phyloP scores from a whole-genome alignment of 1,140 invertebrate genomes.

The Coptotermes formosanus region DNA sequence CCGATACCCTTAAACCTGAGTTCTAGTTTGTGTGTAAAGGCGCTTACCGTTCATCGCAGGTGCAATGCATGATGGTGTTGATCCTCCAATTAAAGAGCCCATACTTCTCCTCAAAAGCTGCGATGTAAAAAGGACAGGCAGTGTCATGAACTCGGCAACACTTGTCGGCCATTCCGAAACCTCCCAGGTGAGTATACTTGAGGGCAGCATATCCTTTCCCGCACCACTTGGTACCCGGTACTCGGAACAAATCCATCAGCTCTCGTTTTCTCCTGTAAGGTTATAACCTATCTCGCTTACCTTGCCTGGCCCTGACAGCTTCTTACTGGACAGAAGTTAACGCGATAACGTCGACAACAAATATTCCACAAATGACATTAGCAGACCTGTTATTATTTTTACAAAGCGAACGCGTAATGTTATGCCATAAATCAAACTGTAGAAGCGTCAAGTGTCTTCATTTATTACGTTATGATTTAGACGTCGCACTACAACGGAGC shows the following conservation, averaged over 20 bases:
- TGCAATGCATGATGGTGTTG: slow-evolving; percentile 83
- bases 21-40: too few species aligned
- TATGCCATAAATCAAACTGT: too few species aligned
- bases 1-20: too few species aligned
- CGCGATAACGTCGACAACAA: background rate
- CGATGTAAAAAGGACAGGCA: slow-evolving; percentile 76
- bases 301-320: background rate
- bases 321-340: background rate
- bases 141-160: slow-evolving; percentile 84
- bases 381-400: too few species aligned
- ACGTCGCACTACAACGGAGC: too few species aligned
- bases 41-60: slow-evolving; percentile 80
- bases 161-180: slow-evolving; percentile 70
- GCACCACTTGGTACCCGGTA: slow-evolving; percentile 86
- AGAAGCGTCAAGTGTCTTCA: too few species aligned
- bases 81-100: slow-evolving; percentile 80
- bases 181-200: slow-evolving; percentile 73
- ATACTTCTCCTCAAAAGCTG: slow-evolving; percentile 71
- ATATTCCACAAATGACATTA: background rate
- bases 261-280: slow-evolving; percentile 50
- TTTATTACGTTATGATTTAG: too few species aligned
- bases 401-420: too few species aligned
- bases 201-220: slow-evolving; percentile 75
- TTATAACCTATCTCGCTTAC: slow-evolving; percentile 9
- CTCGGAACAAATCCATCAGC: slow-evolving; percentile 61